Conservation (phyloP, 2,113 vertebrate species). For the Salvelinus fontinalis region DNA sequence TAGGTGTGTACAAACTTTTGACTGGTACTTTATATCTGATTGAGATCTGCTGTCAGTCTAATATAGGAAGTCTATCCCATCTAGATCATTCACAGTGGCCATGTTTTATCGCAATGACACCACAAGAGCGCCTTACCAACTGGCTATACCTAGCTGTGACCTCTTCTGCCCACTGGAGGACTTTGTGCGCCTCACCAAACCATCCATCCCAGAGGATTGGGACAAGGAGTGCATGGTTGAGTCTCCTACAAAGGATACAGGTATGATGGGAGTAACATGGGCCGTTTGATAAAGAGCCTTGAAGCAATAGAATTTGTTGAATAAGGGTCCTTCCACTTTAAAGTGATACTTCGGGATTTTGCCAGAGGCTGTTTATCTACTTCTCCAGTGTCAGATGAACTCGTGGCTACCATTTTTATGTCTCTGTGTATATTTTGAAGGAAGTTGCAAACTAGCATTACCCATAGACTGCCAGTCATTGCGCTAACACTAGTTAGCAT, state of each 20-base stretch:
- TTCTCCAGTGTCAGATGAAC: too few species aligned
- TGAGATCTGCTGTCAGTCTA: slow-evolving; percentile 22
- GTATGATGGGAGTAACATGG: slow-evolving; percentile 55
- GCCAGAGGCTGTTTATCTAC: too few species aligned
- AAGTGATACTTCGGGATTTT: too few species aligned
- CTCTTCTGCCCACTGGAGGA: slow-evolving; percentile 81
- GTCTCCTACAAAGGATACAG: slow-evolving; percentile 64
- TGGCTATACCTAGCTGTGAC: slow-evolving; percentile 80
- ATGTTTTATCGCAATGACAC: slow-evolving; percentile 91
- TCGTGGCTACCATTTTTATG: too few species aligned
- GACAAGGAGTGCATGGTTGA: slow-evolving; percentile 82
- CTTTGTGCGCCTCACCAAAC: slow-evolving; percentile 83
- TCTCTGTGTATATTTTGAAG: too few species aligned
- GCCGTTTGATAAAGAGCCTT: too few species aligned
- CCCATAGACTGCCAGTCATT: too few species aligned
- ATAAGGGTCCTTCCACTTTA: too few species aligned
- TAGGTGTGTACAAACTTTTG: background rate
- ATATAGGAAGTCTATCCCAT: background rate
- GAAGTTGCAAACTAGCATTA: too few species aligned
- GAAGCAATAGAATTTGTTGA: too few species aligned
- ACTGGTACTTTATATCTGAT: slow-evolving; percentile 70
- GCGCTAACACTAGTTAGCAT: too few species aligned
- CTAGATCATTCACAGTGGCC: slow-evolving; percentile 83
- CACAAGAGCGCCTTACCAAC: slow-evolving; percentile 65
- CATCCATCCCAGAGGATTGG: slow-evolving; percentile 80